Base-by-base conservation (phyloP, 1,140 invertebrate species). In the Calliphora vicina region DNA sequence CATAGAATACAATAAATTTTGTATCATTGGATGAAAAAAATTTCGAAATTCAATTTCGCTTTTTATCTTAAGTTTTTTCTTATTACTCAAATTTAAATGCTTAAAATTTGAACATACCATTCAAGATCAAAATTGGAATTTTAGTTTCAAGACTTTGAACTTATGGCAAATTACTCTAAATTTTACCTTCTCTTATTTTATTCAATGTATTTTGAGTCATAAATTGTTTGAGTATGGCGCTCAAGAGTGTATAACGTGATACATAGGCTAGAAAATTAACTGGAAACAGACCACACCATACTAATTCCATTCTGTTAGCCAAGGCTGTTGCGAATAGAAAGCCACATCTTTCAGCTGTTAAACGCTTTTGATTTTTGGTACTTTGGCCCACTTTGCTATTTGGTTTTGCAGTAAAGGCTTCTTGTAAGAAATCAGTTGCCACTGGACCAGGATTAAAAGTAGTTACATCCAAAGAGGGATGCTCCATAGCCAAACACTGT, bases 361-460 rank as follows among this genome's bases (percentile, higher is more conserved):
- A 92, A 23, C 90, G 92, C 42, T 87, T 88, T 85, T 94, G 93
- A 23, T 91, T 92, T 4, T 91, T 84, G 80, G 92, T 91, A n/a
- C 90, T 89, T 27, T 91, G 88, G 25, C 92, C 92, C 85, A 93
- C 94, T 45, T 89, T 90, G 57, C 94, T 90, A 71, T 93, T 94
- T 13, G 89, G 82, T 82, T 92, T 92, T 20, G 92, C 94, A 0
- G 95, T 97, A 86, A 95, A 96, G 85, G 94, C 92, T 87, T 94
- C 92, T 76, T 92, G 85, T n/a, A 96, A 89, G 84, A 97, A 94
- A 85, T 95, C 93, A 0, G 95, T 95, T 87, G 94, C 94, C 45
- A 94, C 92, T 15, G 96, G 95, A 20, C 96, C 96, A 6, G 96
- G 96, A 84, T 95, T 96, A 25, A 96, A 90, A n/a, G 97, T 86